phyloP scores from a whole-genome alignment of 2,888 invertebrate species.

The Ophion slaviceki region DNA sequence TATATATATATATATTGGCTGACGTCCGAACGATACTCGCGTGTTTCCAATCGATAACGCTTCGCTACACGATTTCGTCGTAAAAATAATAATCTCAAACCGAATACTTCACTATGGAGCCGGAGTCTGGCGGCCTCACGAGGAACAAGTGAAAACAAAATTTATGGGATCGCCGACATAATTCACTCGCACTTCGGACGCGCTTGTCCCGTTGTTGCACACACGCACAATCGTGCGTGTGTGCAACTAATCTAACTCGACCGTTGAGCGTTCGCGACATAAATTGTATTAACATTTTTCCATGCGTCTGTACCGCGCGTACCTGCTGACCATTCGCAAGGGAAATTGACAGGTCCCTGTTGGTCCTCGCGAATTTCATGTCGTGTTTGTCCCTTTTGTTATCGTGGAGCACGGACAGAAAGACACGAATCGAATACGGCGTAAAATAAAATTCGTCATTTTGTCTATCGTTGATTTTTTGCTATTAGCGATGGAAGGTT shows the following conservation, averaged over 20 bases:
- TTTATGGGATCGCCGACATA: slow-evolving; percentile 18
- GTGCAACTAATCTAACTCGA: not conserved
- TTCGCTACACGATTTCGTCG: slow-evolving; percentile 32
- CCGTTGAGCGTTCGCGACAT: not conserved
- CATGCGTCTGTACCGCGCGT: not conserved
- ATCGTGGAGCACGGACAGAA: not conserved
- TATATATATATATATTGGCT: not conserved
- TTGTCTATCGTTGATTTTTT: too few relatives aligned
- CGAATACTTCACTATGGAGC: slow-evolving; percentile 1
- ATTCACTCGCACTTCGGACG: slow-evolving; percentile 1
- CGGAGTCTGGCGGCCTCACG: not conserved
- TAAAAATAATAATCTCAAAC: slow-evolving; percentile 55
- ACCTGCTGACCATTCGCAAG: not conserved
- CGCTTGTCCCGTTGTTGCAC: not conserved
- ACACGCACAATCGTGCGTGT: slow-evolving; percentile 27
- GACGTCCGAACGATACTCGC: slow-evolving; percentile 17
- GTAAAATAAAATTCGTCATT: not conserved
- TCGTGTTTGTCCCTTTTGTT: not conserved
- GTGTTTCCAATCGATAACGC: slow-evolving; percentile 39
- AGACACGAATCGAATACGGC: not conserved
- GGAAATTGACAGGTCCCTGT: not conserved
- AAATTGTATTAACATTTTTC: slow-evolving; percentile 9
- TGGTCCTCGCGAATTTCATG: not conserved
- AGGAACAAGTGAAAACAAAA: slow-evolving; percentile 30
- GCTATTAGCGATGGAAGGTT: too few relatives aligned